Evolutionary conservation across 2,113 vertebrate species (phyloP).

Genomic region (Triplophysa siluroides): DNA sequence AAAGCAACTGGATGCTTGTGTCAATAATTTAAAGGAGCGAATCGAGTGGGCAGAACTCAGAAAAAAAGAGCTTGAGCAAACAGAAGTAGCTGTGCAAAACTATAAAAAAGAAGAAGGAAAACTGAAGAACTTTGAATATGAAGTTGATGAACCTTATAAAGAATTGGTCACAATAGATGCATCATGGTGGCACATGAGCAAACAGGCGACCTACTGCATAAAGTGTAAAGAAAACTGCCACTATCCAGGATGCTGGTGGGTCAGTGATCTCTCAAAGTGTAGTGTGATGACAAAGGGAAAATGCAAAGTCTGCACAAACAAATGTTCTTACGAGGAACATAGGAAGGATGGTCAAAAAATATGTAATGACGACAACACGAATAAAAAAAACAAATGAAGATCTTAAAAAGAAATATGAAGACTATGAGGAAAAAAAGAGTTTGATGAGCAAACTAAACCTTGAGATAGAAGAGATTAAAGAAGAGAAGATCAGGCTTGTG

Average conservation of each 20-base stretch:
- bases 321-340: slow-evolving; percentile 12
- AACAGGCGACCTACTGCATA: slow-evolving; percentile 25
- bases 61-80: no score
- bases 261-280: slow-evolving; percentile 22
- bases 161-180: neutral
- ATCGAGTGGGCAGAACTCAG: no score
- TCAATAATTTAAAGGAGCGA: no score
- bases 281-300: slow-evolving; percentile 6
- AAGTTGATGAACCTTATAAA: slow-evolving; percentile 17
- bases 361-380: no score
- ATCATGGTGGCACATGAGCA: neutral
- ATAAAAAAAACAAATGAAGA: neutral
- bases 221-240: slow-evolving; percentile 35
- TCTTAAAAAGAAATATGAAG: slow-evolving; percentile 15
- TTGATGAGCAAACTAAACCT: neutral
- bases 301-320: slow-evolving; percentile 33
- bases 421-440: neutral
- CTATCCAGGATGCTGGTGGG: slow-evolving; percentile 18
- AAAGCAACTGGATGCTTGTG: no score
- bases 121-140: neutral
- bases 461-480: neutral
- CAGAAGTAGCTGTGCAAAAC: no score
- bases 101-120: no score
- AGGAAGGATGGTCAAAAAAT: slow-evolving; percentile 7
- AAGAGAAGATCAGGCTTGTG: no score